A percentile compares a stretch with the other conserved stretches of the same genome.
These are phyloP conservation scores for Prunella strophiata DNA, from an alignment of 2,797 vertebrate genomes.

Conservation along the genomic window DNA sequence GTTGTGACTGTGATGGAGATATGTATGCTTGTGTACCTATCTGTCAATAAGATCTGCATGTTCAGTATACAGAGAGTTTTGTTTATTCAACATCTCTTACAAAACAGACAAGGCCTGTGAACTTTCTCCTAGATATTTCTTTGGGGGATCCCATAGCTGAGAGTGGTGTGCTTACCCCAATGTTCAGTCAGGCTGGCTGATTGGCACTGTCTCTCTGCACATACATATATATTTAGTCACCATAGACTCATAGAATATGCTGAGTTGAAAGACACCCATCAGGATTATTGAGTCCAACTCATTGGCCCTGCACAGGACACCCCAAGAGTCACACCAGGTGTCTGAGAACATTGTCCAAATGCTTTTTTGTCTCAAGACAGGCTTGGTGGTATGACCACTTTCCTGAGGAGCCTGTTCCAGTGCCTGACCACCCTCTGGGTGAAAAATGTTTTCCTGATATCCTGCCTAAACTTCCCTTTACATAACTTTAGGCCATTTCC, in stretches of 20 bases:
- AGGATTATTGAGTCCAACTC: not conserved
- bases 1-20: not conserved
- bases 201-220: not conserved
- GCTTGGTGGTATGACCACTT: not conserved
- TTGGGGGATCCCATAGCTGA: not conserved
- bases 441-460: not conserved
- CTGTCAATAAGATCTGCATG: not conserved
- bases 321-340: not conserved
- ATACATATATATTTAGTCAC: not conserved
- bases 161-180: not conserved
- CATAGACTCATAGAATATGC: too few species aligned
- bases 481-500: not conserved
- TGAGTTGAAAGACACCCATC: not conserved
- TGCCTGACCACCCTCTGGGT: too few species aligned
- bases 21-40: rapidly evolving
- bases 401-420: not conserved
- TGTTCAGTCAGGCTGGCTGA: not conserved
- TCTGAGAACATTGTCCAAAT: not conserved
- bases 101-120: not conserved
- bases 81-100: not conserved
- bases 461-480: not conserved
- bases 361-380: not conserved
- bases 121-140: not conserved
- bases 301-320: not conserved
- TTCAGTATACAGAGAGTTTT: not conserved